Conservation (phyloP, 2,113 vertebrate genomes). For the Carassius carassius region DNA sequence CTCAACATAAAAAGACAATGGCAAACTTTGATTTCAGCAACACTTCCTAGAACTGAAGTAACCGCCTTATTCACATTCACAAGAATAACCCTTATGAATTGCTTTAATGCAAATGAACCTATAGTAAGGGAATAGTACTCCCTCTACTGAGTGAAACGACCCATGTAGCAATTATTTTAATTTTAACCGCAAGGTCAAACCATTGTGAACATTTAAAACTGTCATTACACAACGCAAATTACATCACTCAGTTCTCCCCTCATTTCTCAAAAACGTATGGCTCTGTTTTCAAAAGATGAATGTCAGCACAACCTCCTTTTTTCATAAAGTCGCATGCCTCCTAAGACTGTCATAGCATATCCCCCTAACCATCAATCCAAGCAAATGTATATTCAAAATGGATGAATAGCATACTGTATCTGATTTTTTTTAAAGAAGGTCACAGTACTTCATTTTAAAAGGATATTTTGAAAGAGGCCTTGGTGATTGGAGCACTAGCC, state of each 20-base stretch:
- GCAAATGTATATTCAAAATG: background rate
- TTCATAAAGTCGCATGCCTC: background rate
- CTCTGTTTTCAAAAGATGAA: slow-evolving; percentile 29
- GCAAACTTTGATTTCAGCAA: background rate
- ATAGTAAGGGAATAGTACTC: background rate
- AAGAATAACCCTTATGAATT: background rate
- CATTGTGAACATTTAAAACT: slow-evolving; percentile 28
- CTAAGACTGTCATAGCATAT: slow-evolving; percentile 20
- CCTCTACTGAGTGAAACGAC: slow-evolving; percentile 25
- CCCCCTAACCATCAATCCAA: slow-evolving; percentile 1
- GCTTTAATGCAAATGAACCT: slow-evolving; percentile 22
- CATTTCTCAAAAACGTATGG: background rate
- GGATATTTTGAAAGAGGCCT: background rate
- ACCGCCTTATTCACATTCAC: background rate
- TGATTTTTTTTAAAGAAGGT: background rate
- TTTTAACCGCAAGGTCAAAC: slow-evolving; percentile 43
- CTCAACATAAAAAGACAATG: background rate
- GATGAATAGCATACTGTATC: background rate
- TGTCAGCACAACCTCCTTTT: background rate
- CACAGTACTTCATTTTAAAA: background rate
- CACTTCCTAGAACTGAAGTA: background rate
- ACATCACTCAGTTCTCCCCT: slow-evolving; percentile 21
- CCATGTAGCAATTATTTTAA: slow-evolving; percentile 29
- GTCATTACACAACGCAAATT: background rate
- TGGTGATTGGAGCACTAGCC: background rate